phyloP scores from a whole-genome alignment of 2,113 vertebrate genomes.

The Lagopus leucura region DNA sequence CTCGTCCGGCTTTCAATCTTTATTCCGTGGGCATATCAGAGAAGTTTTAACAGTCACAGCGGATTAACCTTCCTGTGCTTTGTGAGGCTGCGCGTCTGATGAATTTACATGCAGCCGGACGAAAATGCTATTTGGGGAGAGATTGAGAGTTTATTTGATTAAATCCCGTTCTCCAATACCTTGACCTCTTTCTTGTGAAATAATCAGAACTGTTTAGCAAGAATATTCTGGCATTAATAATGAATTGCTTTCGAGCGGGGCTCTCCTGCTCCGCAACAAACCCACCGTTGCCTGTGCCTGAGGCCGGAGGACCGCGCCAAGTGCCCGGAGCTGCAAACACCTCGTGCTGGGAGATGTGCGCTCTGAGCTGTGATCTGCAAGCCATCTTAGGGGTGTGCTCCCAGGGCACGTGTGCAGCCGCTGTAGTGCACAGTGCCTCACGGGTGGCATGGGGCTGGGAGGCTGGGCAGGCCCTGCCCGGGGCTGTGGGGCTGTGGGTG shows the following conservation, averaged over 20 bases:
- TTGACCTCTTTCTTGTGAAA: constrained; percentile 96
- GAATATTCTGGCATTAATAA: constrained; percentile 97
- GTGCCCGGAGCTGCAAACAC: background rate
- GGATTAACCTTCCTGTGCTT: constrained; percentile 91
- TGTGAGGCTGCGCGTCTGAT: constrained; percentile 83
- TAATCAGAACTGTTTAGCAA: constrained; percentile 93
- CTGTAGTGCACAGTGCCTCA: no score
- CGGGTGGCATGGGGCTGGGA: no score
- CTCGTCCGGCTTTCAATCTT: constrained; percentile 80
- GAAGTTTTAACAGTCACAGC: constrained; percentile 97
- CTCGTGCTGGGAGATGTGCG: constrained; percentile 23
- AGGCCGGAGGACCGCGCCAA: background rate
- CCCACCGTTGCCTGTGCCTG: constrained; percentile 61
- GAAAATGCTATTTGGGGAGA: constrained; percentile 90
- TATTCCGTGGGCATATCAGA: constrained; percentile 83
- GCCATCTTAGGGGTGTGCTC: no score
- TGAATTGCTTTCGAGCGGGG: constrained; percentile 85
- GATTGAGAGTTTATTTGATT: constrained; percentile 92
- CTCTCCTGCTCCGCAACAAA: constrained; percentile 75
- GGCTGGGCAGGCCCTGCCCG: background rate
- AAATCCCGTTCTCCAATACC: constrained; percentile 87
- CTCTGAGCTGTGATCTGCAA: background rate
- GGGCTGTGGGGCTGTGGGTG: no score
- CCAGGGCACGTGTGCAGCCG: no score
- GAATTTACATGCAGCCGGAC: constrained; percentile 92